Evolutionary conservation across 2,888 invertebrate species (phyloP), one percentile per base, ranked within the genome.

Genomic region (Drosophila limbata): DNA sequence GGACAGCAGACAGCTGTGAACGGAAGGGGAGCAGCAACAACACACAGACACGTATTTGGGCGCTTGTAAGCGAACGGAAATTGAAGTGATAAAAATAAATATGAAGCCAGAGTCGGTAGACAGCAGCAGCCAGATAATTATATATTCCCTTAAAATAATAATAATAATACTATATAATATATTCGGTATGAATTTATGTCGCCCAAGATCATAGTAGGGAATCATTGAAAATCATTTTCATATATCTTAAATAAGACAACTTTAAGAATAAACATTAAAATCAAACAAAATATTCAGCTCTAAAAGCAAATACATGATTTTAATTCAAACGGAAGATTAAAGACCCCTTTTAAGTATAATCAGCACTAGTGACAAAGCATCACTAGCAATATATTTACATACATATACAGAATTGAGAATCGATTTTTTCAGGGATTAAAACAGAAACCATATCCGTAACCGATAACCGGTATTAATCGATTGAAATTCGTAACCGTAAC

Each of bases 31-130:
- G 56, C 53, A 60, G 21, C 53, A 53, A 19, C 62, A 40, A 40
- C 15, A 53, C 28, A 45, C 17, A 47, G 13, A 52, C 4, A 57
- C 13, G 53, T 25, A 66, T 66, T 69, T 64, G 48, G 66, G 55
- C 66, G 59, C 77, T 83, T 80, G 84, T 74, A 79, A 77, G 67
- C 64, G 69, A 84, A 53, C 83, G 83, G 83, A 84, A 84, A 84
- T 86, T 84, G 84, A 88, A 88, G 84, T 73, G 89, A 88, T 84
- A 86, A 84, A 89, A 84, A 84, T 77, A 84, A 77, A 85, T 81
- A 75, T 69, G 68, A 86, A 88, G 84, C 83, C 72, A 74, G 73
- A 71, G 66, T 73, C 85, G 65, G 42, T 47, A 19, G 56, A 37
- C 48, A 31, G 39, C 28, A 39, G 37, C 59, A 69, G 53, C 42